Evolutionary conservation across 2,113 vertebrate species (phyloP).

Genomic region (Sardina pilchardus): DNA sequence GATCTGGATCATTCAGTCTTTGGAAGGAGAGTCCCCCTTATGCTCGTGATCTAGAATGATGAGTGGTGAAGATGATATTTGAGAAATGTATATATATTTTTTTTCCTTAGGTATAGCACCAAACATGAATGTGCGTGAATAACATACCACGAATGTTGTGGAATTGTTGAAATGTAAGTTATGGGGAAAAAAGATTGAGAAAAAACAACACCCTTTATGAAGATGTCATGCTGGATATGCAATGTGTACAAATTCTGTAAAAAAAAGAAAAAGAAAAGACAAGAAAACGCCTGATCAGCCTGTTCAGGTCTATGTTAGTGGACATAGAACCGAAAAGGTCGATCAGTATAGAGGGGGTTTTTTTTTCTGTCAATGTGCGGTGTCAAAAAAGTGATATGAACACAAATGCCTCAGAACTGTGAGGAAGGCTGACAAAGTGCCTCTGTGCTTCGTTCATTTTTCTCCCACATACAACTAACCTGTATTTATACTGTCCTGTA

Average conservation of each 20-base stretch:
- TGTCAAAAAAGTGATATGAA: neutral
- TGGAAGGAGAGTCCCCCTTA: neutral
- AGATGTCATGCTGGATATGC: conserved; percentile 9
- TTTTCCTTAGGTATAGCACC: no score
- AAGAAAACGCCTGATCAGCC: no score
- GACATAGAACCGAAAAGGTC: neutral
- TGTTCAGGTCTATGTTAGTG: neutral
- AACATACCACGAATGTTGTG: neutral
- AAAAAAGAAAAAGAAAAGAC: neutral
- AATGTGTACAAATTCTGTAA: neutral
- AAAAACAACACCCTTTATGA: neutral
- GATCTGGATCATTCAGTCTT: neutral
- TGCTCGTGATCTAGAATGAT: neutral
- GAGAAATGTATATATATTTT: neutral
- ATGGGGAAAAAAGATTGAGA: neutral
- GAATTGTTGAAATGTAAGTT: neutral
- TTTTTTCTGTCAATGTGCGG: neutral
- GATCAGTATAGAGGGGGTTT: neutral
- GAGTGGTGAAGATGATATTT: neutral
- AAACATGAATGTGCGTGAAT: neutral
- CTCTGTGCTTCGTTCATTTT: conserved; percentile 55
- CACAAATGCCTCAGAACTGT: neutral
- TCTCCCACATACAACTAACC: conserved; percentile 54
- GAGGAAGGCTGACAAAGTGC: conserved; percentile 56
- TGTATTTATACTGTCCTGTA: conserved; percentile 67